Conservation (phyloP, 2,113 vertebrate species). For the Morphnarchus princeps region DNA sequence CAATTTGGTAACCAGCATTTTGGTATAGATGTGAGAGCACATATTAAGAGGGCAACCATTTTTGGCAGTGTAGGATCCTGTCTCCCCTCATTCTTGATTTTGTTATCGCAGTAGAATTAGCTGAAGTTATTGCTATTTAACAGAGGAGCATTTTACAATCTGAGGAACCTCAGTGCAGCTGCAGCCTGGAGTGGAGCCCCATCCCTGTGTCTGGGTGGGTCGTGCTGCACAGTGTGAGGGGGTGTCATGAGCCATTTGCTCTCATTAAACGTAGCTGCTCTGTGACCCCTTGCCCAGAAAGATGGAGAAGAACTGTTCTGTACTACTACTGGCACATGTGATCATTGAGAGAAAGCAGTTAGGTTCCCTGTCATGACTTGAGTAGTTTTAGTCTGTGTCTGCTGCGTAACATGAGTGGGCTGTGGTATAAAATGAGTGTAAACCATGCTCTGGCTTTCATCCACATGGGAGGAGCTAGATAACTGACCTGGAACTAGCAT, state of each 20-base stretch:
- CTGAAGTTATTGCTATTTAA: neutral
- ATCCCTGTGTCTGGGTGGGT: neutral
- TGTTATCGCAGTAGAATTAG: neutral
- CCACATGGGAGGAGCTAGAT: neutral
- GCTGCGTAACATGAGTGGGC: neutral
- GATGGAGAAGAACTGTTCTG: neutral
- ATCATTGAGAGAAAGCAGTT: neutral
- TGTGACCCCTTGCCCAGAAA: neutral
- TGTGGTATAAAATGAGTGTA: neutral
- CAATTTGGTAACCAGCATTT: neutral
- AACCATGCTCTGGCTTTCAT: neutral
- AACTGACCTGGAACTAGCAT: neutral
- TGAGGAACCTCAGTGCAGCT: neutral
- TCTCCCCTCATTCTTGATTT: neutral
- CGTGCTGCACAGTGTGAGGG: accelerated
- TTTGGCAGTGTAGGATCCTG: neutral
- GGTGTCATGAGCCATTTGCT: neutral
- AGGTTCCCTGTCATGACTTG: neutral
- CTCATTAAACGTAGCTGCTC: neutral
- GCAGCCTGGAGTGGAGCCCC: neutral
- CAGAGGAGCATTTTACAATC: neutral
- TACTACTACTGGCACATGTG: neutral
- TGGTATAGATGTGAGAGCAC: neutral
- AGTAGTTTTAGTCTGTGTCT: neutral
- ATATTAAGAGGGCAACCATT: neutral